Percentiles rank a stretch among this genome's conserved stretches.
Evolutionary conservation across 2,797 vertebrate species (phyloP).

Genomic region (Orestias chungarensis): DNA sequence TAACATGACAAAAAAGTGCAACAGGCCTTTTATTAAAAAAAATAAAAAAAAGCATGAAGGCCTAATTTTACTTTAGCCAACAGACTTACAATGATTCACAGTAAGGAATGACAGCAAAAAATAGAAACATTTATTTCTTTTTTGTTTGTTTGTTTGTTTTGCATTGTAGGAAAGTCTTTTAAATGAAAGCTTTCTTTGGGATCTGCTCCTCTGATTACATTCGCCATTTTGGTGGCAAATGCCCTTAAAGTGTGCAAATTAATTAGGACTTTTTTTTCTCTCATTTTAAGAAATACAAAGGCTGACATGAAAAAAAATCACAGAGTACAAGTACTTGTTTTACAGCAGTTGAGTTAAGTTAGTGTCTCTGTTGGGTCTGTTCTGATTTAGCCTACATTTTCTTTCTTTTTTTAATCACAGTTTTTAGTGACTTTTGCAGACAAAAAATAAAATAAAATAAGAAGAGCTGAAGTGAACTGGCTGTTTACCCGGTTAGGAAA

Average conservation of each 20-base stretch:
- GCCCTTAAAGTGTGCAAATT: constrained; percentile 71
- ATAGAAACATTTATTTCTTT: constrained; percentile 40
- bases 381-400: too few relatives aligned
- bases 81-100: constrained; percentile 32
- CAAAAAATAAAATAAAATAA: too few relatives aligned
- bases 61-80: constrained; percentile 36
- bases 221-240: constrained; percentile 70
- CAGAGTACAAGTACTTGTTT: constrained; percentile 43
- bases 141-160: constrained; percentile 32
- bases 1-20: constrained; percentile 70
- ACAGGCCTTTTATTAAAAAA: constrained; percentile 47
- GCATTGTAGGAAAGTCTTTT: constrained; percentile 49
- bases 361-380: constrained; percentile 13
- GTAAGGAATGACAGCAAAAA: constrained; percentile 38
- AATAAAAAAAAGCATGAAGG: constrained; percentile 34
- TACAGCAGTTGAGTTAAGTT: background rate
- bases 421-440: constrained; percentile 14
- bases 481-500: constrained; percentile 73
- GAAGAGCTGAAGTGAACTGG: constrained; percentile 14
- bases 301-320: constrained; percentile 46
- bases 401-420: constrained; percentile 15
- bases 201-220: constrained; percentile 70
- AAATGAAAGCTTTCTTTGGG: constrained; percentile 72
- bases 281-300: constrained; percentile 55
- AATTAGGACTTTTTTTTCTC: constrained; percentile 63